phyloP scores from a whole-genome alignment of 92 coral and sea anemone genomes.

The Siderastrea siderea region DNA sequence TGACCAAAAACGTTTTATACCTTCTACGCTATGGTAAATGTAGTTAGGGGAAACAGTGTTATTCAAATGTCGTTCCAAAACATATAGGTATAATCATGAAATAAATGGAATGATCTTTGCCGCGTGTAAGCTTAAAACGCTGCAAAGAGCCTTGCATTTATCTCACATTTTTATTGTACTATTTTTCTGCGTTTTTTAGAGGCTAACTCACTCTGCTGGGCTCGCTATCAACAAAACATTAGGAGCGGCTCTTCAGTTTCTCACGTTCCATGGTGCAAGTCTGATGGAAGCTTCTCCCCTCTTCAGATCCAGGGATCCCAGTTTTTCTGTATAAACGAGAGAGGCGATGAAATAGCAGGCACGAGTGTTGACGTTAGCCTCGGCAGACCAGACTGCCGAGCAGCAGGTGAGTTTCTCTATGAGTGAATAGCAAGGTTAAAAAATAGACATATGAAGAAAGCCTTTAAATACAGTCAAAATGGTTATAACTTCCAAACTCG shows the following conservation, averaged over 20 bases:
- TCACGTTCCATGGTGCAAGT: conserved; percentile 79
- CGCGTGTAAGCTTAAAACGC: too few relatives aligned
- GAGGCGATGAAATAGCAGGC: conserved; percentile 77
- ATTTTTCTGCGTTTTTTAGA: conserved; percentile 6
- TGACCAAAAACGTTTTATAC: too few relatives aligned
- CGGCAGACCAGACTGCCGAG: conserved; percentile 74
- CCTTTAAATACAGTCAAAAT: too few relatives aligned
- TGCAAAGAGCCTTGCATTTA: background rate
- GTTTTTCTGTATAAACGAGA: conserved; percentile 77
- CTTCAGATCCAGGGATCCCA: conserved; percentile 76
- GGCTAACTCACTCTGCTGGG: conserved; percentile 74
- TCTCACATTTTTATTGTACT: background rate
- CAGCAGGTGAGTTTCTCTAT: conserved; percentile 59
- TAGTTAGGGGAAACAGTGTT: too few relatives aligned
- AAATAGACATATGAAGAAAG: too few relatives aligned
- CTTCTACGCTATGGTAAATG: too few relatives aligned
- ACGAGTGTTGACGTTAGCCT: conserved; percentile 70
- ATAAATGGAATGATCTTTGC: too few relatives aligned
- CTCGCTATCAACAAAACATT: conserved; percentile 61
- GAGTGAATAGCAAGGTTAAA: too few relatives aligned
- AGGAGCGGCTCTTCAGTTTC: conserved; percentile 43
- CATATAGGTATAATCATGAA: too few relatives aligned
- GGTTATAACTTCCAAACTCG: too few relatives aligned
- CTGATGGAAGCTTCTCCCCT: conserved; percentile 64
- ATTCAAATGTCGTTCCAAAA: too few relatives aligned